These are phyloP conservation scores for Aphrophora alni DNA, from an alignment of 2,888 invertebrate genomes.

Conservation along the genomic window DNA sequence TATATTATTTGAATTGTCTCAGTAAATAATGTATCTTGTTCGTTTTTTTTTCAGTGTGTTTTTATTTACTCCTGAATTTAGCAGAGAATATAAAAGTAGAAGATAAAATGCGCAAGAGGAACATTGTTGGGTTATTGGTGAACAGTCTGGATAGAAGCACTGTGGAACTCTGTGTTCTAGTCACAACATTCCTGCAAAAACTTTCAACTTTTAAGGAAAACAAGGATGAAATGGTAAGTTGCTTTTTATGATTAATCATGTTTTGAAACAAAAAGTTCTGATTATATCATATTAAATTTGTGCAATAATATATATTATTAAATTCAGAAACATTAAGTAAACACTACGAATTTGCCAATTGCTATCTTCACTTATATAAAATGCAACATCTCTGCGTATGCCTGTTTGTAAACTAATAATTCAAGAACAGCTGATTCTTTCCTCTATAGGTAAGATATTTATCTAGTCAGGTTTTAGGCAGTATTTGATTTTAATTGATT, in stretches of 20 bases:
- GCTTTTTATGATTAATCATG: background rate
- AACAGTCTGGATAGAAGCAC: conserved; percentile 90
- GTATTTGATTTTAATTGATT: too few relatives aligned
- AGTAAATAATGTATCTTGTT: too few relatives aligned
- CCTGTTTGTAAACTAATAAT: too few relatives aligned
- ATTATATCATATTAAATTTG: background rate
- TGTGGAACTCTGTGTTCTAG: conserved; percentile 85
- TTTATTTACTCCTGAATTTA: conserved; percentile 92
- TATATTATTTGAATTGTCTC: too few relatives aligned
- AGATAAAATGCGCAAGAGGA: conserved; percentile 96
- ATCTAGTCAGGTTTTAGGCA: too few relatives aligned
- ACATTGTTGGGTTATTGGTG: conserved; percentile 84
- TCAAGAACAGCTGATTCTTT: too few relatives aligned
- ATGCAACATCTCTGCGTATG: too few relatives aligned
- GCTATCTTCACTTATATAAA: too few relatives aligned
- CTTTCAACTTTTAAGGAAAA: conserved; percentile 94
- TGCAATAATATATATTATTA: too few relatives aligned
- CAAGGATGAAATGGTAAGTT: conserved; percentile 83
- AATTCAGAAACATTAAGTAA: too few relatives aligned
- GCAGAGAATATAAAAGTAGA: conserved; percentile 95
- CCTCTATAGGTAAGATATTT: too few relatives aligned
- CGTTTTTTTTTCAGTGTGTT: conserved; percentile 72
- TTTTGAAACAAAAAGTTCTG: background rate
- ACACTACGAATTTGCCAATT: too few relatives aligned
- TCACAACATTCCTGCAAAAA: conserved; percentile 94